Conservation (phyloP, 2,797 vertebrate genomes). For the Schizopygopsis malacanthus region DNA sequence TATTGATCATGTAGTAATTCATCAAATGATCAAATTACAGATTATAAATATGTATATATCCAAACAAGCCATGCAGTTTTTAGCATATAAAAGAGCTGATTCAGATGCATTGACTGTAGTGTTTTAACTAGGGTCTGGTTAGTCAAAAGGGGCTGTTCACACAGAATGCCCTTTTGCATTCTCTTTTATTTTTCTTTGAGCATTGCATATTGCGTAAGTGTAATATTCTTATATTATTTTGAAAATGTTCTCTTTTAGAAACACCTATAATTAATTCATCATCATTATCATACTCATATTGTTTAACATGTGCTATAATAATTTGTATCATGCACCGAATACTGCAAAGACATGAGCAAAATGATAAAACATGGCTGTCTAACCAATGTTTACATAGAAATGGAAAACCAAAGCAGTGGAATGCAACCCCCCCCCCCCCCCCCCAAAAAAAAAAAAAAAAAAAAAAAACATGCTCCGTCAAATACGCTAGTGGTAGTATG, state of each 20-base stretch:
- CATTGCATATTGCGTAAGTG: neutral
- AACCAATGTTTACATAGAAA: neutral
- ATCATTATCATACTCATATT: neutral
- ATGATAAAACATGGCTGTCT: neutral
- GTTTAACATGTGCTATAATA: neutral
- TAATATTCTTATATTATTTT: slow-evolving; percentile 1
- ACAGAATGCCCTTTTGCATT: neutral
- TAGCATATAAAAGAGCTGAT: neutral
- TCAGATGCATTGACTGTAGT: neutral
- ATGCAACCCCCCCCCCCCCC: neutral
- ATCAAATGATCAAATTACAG: neutral
- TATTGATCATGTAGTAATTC: neutral
- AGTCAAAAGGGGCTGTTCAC: neutral
- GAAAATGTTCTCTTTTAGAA: neutral
- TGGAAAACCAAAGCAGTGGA: neutral
- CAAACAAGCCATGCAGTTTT: neutral
- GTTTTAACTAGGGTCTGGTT: neutral
- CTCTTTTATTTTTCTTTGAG: neutral
- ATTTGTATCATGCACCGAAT: neutral
- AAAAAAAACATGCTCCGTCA: accelerated
- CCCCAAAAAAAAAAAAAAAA: neutral
- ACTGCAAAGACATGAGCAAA: neutral
- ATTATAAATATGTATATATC: neutral
- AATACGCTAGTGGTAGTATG: neutral
- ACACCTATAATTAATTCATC: no score